phyloP scores from a whole-genome alignment of 1,140 invertebrate species.

The Apis cerana region DNA sequence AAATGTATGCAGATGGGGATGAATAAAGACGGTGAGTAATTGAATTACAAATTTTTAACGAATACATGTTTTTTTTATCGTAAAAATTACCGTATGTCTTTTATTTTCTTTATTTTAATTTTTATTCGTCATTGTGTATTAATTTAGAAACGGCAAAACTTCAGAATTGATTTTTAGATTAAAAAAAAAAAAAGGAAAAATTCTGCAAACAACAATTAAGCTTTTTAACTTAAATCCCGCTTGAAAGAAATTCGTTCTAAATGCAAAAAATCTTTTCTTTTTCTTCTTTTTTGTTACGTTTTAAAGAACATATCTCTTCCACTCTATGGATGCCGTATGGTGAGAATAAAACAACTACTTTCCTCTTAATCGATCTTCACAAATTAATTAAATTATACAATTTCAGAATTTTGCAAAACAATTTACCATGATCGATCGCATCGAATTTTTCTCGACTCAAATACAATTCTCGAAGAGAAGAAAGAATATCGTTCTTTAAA shows the following conservation, averaged over 20 bases:
- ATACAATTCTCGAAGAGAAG: too few relatives aligned
- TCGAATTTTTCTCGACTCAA: neutral
- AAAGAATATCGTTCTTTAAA: too few relatives aligned
- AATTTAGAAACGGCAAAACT: neutral
- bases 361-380: conserved; percentile 17
- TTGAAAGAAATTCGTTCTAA: conserved; percentile 30
- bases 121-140: neutral
- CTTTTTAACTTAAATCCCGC: neutral
- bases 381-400: neutral
- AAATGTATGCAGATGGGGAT: conserved; percentile 99
- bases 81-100: neutral
- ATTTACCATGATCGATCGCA: too few relatives aligned
- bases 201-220: conserved; percentile 2
- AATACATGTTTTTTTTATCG: neutral
- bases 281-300: conserved; percentile 45
- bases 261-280: conserved; percentile 18
- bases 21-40: conserved; percentile 98
- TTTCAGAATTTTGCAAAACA: neutral
- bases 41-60: neutral
- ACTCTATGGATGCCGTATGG: conserved; percentile 40
- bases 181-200: neutral
- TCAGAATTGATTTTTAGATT: conserved; percentile 4
- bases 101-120: neutral
- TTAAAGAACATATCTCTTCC: conserved; percentile 51
- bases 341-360: conserved; percentile 48